Evolutionary conservation across 1,140 invertebrate species (phyloP).

Genomic region (Orius insidiosus): DNA sequence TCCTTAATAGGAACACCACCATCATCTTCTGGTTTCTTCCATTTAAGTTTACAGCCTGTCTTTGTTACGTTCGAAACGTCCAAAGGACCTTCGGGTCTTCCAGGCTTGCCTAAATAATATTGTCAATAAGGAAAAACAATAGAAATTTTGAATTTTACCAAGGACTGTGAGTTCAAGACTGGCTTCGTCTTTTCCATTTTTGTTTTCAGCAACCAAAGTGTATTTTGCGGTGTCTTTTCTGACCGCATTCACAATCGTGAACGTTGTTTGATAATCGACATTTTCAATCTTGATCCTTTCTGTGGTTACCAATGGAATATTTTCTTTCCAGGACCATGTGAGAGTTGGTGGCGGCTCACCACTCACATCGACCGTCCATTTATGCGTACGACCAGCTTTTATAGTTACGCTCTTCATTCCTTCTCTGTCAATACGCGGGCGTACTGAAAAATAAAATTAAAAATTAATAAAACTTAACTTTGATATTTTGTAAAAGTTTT

Average conservation of each 20-base stretch:
- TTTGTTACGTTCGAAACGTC: slow-evolving; percentile 73
- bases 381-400: slow-evolving; percentile 76
- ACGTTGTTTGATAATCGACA: slow-evolving; percentile 79
- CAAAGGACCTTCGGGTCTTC: slow-evolving; percentile 72
- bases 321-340: slow-evolving; percentile 74
- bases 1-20: slow-evolving; percentile 84
- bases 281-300: slow-evolving; percentile 81
- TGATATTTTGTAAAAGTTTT: too few relatives aligned
- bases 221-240: slow-evolving; percentile 84
- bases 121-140: slow-evolving; percentile 7
- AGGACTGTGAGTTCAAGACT: slow-evolving; percentile 83
- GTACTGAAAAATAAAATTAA: slow-evolving; percentile 37
- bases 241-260: slow-evolving; percentile 61
- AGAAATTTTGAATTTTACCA: slow-evolving; percentile 33
- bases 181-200: slow-evolving; percentile 73
- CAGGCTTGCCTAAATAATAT: slow-evolving; percentile 41
- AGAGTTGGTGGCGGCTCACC: slow-evolving; percentile 76
- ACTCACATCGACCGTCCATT: slow-evolving; percentile 77
- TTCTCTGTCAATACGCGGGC: slow-evolving; percentile 79
- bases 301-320: slow-evolving; percentile 58
- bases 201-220: slow-evolving; percentile 73
- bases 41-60: slow-evolving; percentile 69
- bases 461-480: too few relatives aligned
- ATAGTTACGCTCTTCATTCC: slow-evolving; percentile 73
- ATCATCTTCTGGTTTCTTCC: slow-evolving; percentile 84